A percentile compares a stretch with the other conserved stretches of the same genome.
phyloP scores from a whole-genome alignment of 1,140 invertebrate species.

The Pantala flavescens region DNA sequence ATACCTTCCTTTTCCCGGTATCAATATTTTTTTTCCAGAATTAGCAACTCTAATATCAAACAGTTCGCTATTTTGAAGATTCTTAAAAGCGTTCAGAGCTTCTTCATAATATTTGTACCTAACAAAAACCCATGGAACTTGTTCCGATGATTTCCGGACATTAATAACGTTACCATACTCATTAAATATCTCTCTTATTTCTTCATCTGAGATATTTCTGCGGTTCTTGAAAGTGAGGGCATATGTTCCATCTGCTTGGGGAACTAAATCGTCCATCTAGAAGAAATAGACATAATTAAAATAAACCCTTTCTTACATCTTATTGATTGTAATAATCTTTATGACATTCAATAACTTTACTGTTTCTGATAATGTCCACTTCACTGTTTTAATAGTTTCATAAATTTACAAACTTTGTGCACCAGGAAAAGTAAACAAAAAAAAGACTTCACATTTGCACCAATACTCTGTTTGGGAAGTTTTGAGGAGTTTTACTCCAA shows the following conservation, averaged over 20 bases:
- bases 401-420: too few species aligned
- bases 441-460: too few species aligned
- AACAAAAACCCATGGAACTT: background rate
- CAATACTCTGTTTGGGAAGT: too few species aligned
- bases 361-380: too few species aligned
- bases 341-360: too few species aligned
- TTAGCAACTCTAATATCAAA: background rate
- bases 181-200: background rate
- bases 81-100: background rate
- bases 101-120: background rate
- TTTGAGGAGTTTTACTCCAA: too few species aligned
- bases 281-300: background rate
- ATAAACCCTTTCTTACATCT: too few species aligned
- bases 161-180: background rate
- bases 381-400: too few species aligned
- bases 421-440: too few species aligned
- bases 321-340: too few species aligned
- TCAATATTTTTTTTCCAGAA: background rate
- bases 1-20: background rate
- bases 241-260: background rate
- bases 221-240: background rate
- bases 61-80: background rate
- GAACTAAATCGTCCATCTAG: background rate
- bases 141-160: background rate
- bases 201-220: background rate